Evolutionary conservation across 2,113 vertebrate species (phyloP), one percentile per base, ranked within the genome.

Genomic region (Daboia siamensis): DNA sequence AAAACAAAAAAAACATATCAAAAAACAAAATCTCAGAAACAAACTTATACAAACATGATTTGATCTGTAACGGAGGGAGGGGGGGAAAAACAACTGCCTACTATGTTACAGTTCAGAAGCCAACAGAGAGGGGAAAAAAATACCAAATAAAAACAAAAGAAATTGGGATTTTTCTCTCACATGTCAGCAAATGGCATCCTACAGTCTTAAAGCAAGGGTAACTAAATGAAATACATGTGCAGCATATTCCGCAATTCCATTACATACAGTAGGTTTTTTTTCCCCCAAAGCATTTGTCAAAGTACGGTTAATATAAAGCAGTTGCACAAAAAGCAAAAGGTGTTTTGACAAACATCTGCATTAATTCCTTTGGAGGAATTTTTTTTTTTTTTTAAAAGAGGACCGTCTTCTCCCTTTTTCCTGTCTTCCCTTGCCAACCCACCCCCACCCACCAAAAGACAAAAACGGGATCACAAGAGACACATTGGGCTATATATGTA

Each of bases 61-160:
- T 96, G 94, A 98, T 98, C 98, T 97, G 97, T 98, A 97, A 98
- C 97, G 98, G 98, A 96, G 98, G 87, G 98, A 97, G 98, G 97
- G 89, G 95, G 90, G 55, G 87, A 90, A 95, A 98, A 98, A 98
- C 97, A 96, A 98, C 97, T 98, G 97, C 98, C 98, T 97, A 98
- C 98, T 99, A 99, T 99, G 97, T 98, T 99, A 99, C 99, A 99
- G 96, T 98, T 98, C 97, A 97, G 98, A 98, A 98, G 97, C 97
- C 97, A 98, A 97, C 96, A 95, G 0, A n/a, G 15, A 0, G 23
- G 17, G 17, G 11, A 3, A 1, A 1, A 13, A 4, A 57, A 52
- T 86, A 80, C 80, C 55, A 93, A 90, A 89, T 20, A 55, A 89
- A 80, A 91, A 91, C 92, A 88, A 95, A 91, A 91, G 89, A 93